Base-by-base conservation (phyloP, 2,797 vertebrate genomes). In the Emydoidea blandingii region DNA sequence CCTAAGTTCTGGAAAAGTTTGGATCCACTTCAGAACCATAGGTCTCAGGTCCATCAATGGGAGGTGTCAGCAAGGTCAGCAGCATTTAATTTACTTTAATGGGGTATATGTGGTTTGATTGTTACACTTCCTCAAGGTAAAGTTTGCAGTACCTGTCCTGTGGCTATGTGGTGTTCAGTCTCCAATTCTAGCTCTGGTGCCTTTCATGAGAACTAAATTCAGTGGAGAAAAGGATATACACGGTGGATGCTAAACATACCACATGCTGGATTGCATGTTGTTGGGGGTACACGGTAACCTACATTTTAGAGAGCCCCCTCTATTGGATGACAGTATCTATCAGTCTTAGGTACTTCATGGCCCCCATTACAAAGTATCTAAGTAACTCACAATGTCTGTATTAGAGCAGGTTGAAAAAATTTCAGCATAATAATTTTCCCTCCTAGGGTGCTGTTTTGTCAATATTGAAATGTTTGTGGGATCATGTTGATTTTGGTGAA, bases 221-320 rank as follows among this genome's bases (percentile, higher is more conserved):
- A 72, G 19, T 12, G 10, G 6, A 25, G 87, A 54, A 27, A 79
- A 12, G n/a, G 11, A 11, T 4, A 2, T 0, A 23, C 1, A 2
- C 1, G 44, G 25, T 9, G 14, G 59, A 12, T 3, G 4, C 47
- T 3, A 41, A n/a, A 79, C 23, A 37, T 27, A 25, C 14, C 10
- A 47, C 54, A 2, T 59, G 29, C 44, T 85, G 27, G 89, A 16
- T 44, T 4, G 59, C 29, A 49, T 57, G 23, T 27, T 68, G n/a
- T 59, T 53, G 62, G 50, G 44, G 41, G 6, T 15, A 81, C 47
- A 5, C 1, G 37, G 78, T 49, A 41, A 74, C 47, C 53, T 8
- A 0, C 2, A 14, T 82, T 74, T 56, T 57, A n/a, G 74, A 52
- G 92, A 82, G 74, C 85, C 80, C 82, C 16, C 47, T 86, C 19